Conservation (phyloP, 2,888 invertebrate genomes). For the Temnothorax rugatulus region DNA sequence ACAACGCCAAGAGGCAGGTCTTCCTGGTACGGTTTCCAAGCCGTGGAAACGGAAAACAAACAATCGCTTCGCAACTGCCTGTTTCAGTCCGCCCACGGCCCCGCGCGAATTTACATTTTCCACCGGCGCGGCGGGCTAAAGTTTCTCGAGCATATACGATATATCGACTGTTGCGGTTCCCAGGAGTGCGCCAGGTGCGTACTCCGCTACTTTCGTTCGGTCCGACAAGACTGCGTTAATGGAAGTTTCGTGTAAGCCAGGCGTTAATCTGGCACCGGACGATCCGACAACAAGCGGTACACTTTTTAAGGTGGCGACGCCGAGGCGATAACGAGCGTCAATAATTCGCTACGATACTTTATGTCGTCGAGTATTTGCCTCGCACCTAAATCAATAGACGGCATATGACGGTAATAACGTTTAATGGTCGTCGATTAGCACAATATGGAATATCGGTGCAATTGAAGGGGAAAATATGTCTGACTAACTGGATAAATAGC, state of each 20-base stretch:
- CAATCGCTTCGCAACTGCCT: constrained; percentile 47
- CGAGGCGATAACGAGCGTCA: constrained; percentile 28
- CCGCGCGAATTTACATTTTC: constrained; percentile 72
- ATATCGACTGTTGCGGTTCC: constrained; percentile 59
- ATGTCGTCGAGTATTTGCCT: constrained; percentile 56
- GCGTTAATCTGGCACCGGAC: constrained; percentile 71
- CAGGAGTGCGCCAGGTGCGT: constrained; percentile 73
- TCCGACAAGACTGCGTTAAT: constrained; percentile 78
- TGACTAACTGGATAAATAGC: too few species aligned
- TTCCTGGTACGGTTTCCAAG: constrained; percentile 35
- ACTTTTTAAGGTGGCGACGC: constrained; percentile 66
- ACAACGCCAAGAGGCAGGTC: not conserved
- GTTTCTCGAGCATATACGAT: constrained; percentile 49
- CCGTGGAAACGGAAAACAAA: constrained; percentile 51
- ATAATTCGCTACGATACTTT: constrained; percentile 35
- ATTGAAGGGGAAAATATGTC: not conserved
- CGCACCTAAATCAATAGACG: constrained; percentile 49
- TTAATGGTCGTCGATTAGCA: constrained; percentile 44
- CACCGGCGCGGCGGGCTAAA: constrained; percentile 38
- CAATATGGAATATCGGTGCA: constrained; percentile 3
- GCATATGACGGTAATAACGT: constrained; percentile 54
- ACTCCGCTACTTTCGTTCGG: constrained; percentile 65
- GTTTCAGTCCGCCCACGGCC: constrained; percentile 18
- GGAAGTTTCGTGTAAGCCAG: constrained; percentile 80
- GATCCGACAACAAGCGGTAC: constrained; percentile 52